phyloP scores from a whole-genome alignment of 2,888 invertebrate species.

The Synergus gifuensis region DNA sequence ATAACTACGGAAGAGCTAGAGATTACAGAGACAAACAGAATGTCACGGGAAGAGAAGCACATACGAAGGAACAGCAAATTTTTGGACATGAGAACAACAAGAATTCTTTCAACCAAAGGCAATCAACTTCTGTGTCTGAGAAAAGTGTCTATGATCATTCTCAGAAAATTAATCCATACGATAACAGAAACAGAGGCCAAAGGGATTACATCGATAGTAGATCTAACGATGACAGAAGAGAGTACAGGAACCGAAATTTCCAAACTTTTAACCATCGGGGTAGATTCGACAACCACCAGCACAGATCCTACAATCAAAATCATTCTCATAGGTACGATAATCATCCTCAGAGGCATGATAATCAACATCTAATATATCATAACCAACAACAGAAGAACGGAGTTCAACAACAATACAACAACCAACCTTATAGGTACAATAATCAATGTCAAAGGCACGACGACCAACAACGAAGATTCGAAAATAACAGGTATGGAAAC shows the following conservation, averaged over 20 bases:
- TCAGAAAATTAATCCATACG: not conserved
- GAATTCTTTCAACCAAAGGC: not conserved
- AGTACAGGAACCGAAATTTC: conserved; percentile 8
- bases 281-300: not conserved
- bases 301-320: not conserved
- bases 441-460: not conserved
- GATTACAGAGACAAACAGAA: conserved; percentile 55
- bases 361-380: conserved; percentile 13
- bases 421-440: not conserved
- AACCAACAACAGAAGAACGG: not conserved
- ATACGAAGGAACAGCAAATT: conserved; percentile 58
- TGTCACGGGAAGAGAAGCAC: conserved; percentile 58
- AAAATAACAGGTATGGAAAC: not conserved
- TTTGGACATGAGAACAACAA: not conserved
- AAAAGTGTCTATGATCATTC: not conserved
- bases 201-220: not conserved
- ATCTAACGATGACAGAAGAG: not conserved
- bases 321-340: not conserved
- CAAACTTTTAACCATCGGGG: not conserved
- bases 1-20: conserved; percentile 57
- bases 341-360: not conserved
- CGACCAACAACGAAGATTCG: not conserved
- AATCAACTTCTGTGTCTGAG: not conserved
- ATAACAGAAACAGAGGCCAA: not conserved
- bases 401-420: not conserved